These are phyloP conservation scores for Zophobas atratus DNA, from an alignment of 1,140 invertebrate genomes.

Conservation along the genomic window DNA sequence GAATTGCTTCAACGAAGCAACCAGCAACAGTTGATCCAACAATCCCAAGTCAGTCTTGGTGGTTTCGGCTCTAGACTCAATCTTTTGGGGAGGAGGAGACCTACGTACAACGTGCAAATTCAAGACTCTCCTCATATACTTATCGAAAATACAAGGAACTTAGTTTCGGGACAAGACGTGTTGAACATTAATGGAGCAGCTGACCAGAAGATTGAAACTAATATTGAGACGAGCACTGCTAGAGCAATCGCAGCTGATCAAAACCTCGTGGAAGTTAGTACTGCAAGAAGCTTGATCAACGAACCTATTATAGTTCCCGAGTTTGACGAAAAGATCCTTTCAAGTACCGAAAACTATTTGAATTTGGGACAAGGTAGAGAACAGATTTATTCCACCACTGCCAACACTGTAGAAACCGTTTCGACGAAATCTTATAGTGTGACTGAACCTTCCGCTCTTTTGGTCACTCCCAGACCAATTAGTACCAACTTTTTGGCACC, in stretches of 20 bases:
- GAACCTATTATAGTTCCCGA: constrained; percentile 68
- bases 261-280: background rate
- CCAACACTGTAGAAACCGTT: constrained; percentile 16
- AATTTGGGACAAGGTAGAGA: constrained; percentile 40
- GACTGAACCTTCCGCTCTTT: constrained; percentile 67
- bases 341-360: constrained; percentile 41
- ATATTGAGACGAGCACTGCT: constrained; percentile 44
- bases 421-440: constrained; percentile 24
- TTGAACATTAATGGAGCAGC: constrained; percentile 71
- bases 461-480: constrained; percentile 69
- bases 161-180: constrained; percentile 72
- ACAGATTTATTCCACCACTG: constrained; percentile 22
- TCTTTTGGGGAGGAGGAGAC: constrained; percentile 1
- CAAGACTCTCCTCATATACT: constrained; percentile 61
- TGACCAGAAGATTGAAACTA: constrained; percentile 26
- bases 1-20: background rate
- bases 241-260: background rate
- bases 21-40: background rate
- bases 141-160: constrained; percentile 71
- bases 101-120: background rate
- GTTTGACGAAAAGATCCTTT: constrained; percentile 49
- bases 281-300: constrained; percentile 45
- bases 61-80: constrained; percentile 55
- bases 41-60: constrained; percentile 44
- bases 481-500: constrained; percentile 71